Conservation (phyloP, 92 coral and sea anemone species). For the Epizoanthus stellaris region DNA sequence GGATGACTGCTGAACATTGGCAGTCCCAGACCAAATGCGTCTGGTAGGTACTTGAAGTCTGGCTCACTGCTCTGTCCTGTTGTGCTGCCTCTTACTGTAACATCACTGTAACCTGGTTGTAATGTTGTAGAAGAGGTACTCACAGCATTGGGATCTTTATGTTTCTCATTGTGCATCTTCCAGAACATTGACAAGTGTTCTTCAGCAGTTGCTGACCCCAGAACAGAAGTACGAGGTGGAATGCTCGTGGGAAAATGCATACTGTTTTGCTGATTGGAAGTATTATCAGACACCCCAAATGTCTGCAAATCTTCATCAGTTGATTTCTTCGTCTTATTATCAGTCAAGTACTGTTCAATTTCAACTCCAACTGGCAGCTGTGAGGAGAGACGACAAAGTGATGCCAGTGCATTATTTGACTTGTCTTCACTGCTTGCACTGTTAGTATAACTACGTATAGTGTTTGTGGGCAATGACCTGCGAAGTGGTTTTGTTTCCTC, state of each 20-base stretch:
- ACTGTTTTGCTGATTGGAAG: background rate
- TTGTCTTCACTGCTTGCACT: background rate
- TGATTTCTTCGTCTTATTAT: background rate
- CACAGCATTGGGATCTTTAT: background rate
- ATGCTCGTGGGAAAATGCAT: background rate
- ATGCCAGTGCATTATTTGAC: constrained; percentile 24
- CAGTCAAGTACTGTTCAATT: constrained; percentile 6
- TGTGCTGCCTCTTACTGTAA: background rate
- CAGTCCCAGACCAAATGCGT: background rate
- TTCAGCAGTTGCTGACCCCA: constrained; percentile 29
- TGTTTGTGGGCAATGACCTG: background rate
- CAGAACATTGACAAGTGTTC: constrained; percentile 37
- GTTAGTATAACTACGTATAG: background rate
- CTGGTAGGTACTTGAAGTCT: background rate
- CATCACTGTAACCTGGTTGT: background rate
- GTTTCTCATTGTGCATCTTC: constrained; percentile 21
- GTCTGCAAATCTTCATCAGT: background rate
- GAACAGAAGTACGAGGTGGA: background rate
- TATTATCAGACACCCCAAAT: background rate
- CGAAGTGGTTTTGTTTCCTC: background rate
- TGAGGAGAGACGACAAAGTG: constrained; percentile 12
- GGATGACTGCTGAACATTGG: background rate
- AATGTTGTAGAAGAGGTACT: background rate
- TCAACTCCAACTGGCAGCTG: constrained; percentile 2
- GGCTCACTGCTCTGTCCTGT: background rate